Evolutionary conservation across 2,113 vertebrate species (phyloP), one percentile per base, ranked within the genome.

Genomic region (Myotis lucifugus): DNA sequence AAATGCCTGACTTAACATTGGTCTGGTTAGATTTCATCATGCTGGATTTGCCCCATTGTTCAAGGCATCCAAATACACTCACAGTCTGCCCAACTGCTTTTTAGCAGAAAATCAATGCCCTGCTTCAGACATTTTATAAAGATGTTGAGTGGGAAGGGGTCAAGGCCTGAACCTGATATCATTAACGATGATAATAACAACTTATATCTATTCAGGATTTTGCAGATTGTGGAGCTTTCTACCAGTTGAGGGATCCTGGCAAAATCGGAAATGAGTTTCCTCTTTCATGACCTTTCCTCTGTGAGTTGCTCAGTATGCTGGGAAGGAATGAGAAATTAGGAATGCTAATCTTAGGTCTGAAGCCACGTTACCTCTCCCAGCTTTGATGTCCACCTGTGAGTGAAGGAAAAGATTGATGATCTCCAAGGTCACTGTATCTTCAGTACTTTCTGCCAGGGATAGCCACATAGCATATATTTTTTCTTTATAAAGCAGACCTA

Each of bases 251-350:
- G 61, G 50, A 94, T 70, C 27, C 88, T 83, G 64, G 70, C 2
- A 88, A 96, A 92, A 90, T 83, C 91, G 77, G 88, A 95, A 93
- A 96, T 76, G 54, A 89, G 50, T 86, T 97, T 95, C 82, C 85
- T 96, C 81, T 86, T 91, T 92, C 29, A 52, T 67, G 77, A 83
- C 85, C 78, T 92, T 90, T 93, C 48, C 90, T 94, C 91, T 84
- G 83, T 50, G 64, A 93, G 84, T 91, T 85, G 15, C 73, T 94
- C 83, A 56, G 40, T 59, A 25, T 90, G 85, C 77, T 85, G 88
- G 90, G 96, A 93, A 91, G 29, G 56, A 52, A 34, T 0, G 3
- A 0, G 18, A 34, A 88, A 56, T 66, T 74, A 46, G 56, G 40
- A 37, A 76, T 5, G 2, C 11, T 94, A 81, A 92, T 88, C 82